phyloP scores from a whole-genome alignment of 2,797 vertebrate genomes.

The Sebastes diploproa region DNA sequence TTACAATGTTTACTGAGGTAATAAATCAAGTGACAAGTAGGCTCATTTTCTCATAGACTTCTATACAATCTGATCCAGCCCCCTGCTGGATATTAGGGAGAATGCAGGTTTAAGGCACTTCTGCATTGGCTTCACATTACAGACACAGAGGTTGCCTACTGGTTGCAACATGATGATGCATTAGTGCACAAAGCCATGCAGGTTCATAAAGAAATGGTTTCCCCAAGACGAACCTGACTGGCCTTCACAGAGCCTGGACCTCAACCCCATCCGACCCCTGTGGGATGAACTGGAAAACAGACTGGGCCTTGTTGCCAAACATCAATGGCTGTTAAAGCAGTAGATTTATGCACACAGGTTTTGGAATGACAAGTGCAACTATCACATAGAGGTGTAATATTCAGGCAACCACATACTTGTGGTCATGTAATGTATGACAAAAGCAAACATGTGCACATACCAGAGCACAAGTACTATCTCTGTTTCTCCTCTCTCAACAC shows the following conservation, averaged over 20 bases:
- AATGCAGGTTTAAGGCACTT: no score
- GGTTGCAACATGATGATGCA: background rate
- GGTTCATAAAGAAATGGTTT: background rate
- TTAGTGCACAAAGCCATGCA: background rate
- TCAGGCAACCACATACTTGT: background rate
- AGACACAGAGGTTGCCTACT: background rate
- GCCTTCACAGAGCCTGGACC: background rate
- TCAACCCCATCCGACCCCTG: background rate
- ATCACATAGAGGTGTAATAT: conserved; percentile 8
- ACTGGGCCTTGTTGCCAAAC: background rate
- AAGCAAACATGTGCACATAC: background rate
- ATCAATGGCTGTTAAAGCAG: background rate
- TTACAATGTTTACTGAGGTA: no score
- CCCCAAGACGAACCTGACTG: background rate
- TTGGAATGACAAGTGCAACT: background rate
- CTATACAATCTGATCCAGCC: no score
- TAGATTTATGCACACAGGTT: background rate
- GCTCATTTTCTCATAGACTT: no score
- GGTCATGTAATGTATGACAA: background rate
- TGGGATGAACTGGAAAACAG: background rate
- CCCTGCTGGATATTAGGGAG: no score
- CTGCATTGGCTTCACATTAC: no score
- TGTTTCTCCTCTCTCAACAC: background rate
- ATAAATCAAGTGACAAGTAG: no score
- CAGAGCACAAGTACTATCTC: background rate